Evolutionary conservation across 2,113 vertebrate genomes (phyloP), one percentile per base, ranked within the genome.

Genomic region (Noctilio leporinus): DNA sequence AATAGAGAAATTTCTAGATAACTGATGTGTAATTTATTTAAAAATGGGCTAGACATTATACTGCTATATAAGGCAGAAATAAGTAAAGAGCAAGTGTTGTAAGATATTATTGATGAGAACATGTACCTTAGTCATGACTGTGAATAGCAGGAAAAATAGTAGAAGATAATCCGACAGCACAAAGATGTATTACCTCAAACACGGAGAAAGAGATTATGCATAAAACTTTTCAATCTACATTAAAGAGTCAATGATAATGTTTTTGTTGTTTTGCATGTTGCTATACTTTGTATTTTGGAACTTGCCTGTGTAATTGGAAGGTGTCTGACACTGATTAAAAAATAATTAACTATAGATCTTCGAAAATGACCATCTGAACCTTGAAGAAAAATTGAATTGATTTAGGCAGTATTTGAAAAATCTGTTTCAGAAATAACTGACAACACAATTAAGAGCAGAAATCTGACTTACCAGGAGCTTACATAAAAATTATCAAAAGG

Each of bases 361-460:
- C 26, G 69, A 78, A 90, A 94, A 94, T 96, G 38, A 72, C 4
- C 22, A 73, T 43, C 26, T 81, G 67, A 91, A 92, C 24, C 33
- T 76, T 88, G 51, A 70, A 81, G 45, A 70, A 88, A 95, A 93
- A 70, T 70, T n/a, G 49, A 94, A 96, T 94, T 87, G 86, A 94
- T 90, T 69, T 75, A 95, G 80, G 35, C 16, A 78, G 35, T 62
- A 73, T 86, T 95, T 86, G 75, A 73, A 86, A 96, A 92, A 86
- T 65, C 28, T 73, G 38, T 72, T n/a, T 57, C 24, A 86, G 35
- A 92, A 77, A 93, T 89, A 84, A 83, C 76, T 73, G 35, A 83
- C 19, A 86, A 86, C 20, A 51, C 5, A 59, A 82, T 15, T 64
- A 82, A 84, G 11, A 95, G 35, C 73, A 35, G 19, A 73, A 30